These are phyloP conservation scores for Orthosia gothica DNA, from an alignment of 2,888 invertebrate species.

Conservation along the genomic window DNA sequence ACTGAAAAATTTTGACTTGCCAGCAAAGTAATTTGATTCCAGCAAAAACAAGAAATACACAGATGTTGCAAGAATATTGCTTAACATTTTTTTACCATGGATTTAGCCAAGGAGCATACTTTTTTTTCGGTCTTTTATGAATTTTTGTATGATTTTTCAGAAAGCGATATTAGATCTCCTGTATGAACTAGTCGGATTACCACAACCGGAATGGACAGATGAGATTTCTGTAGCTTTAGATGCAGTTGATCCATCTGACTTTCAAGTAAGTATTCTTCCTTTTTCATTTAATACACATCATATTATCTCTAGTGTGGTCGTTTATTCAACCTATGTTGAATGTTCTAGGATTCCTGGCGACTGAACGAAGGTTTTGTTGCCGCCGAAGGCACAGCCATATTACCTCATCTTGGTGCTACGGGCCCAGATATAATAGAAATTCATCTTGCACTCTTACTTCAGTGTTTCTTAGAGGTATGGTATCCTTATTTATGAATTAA, in stretches of 20 bases:
- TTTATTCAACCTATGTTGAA: slow-evolving; percentile 3
- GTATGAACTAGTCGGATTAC: slow-evolving; percentile 97
- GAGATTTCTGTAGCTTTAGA: slow-evolving; percentile 97
- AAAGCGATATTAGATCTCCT: slow-evolving; percentile 98
- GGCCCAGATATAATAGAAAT: slow-evolving; percentile 98
- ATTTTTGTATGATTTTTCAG: slow-evolving; percentile 85
- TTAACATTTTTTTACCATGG: background rate
- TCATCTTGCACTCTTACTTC: slow-evolving; percentile 97
- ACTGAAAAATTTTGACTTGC: no score
- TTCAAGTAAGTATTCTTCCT: slow-evolving; percentile 86
- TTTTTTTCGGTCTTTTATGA: background rate
- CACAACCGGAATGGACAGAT: slow-evolving; percentile 98
- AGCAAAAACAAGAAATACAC: no score
- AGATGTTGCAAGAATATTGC: background rate
- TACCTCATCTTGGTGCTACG: slow-evolving; percentile 96
- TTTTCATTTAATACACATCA: background rate
- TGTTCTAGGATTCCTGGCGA: slow-evolving; percentile 95
- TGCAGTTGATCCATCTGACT: slow-evolving; percentile 97
- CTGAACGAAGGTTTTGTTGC: slow-evolving; percentile 98
- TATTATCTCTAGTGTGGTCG: background rate
- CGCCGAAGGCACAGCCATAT: slow-evolving; percentile 96
- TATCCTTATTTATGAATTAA: background rate
- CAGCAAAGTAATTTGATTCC: background rate
- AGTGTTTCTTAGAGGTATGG: slow-evolving; percentile 95
- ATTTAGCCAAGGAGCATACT: no score